Evolutionary conservation across 2,113 vertebrate genomes (phyloP).

Genomic region (Oplegnathus fasciatus): DNA sequence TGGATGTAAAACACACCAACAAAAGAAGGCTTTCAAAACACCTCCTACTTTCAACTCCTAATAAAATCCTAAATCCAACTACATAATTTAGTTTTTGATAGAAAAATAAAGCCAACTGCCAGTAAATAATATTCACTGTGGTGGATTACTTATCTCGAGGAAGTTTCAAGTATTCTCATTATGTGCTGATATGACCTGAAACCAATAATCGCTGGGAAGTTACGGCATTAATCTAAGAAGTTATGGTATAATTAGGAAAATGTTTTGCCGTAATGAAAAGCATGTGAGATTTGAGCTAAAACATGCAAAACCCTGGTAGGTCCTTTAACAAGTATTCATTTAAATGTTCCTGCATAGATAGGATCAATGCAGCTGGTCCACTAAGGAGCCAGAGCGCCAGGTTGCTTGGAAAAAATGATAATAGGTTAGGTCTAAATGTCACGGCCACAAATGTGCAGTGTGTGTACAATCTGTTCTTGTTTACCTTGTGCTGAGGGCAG

Average conservation of each 20-base stretch:
- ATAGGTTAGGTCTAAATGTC: neutral
- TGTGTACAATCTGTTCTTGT: constrained; percentile 24
- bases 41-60: too few species aligned
- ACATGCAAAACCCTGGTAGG: constrained; percentile 15
- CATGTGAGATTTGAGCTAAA: constrained; percentile 40
- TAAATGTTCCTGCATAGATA: constrained; percentile 26
- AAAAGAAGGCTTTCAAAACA: neutral
- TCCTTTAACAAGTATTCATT: constrained; percentile 3
- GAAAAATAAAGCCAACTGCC: neutral
- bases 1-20: neutral
- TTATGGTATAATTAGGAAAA: constrained; percentile 25
- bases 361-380: constrained; percentile 39
- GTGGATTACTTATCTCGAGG: constrained; percentile 1
- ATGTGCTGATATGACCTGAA: constrained; percentile 18
- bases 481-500: constrained; percentile 93
- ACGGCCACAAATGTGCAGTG: neutral
- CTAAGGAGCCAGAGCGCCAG: constrained; percentile 5
- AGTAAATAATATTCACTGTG: too few species aligned
- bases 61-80: too few species aligned
- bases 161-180: neutral
- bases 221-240: constrained; percentile 1
- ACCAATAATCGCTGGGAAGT: constrained; percentile 16
- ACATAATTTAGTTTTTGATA: neutral
- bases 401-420: constrained; percentile 14
- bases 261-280: constrained; percentile 26